These are phyloP conservation scores for Plotosus lineatus DNA, from an alignment of 2,113 vertebrate genomes.

Conservation along the genomic window DNA sequence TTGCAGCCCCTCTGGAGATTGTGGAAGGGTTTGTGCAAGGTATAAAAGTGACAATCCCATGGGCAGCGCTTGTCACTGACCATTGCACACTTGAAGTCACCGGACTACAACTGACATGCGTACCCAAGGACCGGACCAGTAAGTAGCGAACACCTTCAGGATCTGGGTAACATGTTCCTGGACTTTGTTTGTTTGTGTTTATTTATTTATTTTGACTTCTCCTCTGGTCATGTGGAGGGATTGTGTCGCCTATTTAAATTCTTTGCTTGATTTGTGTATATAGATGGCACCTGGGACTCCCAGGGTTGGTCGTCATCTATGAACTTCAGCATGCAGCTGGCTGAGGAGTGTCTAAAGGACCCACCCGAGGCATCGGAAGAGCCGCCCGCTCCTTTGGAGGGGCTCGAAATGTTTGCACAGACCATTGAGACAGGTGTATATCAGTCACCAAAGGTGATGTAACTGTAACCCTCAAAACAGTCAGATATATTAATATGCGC, in stretches of 20 bases:
- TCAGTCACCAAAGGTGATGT: too few species aligned
- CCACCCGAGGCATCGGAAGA: slow-evolving; percentile 82
- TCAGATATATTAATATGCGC: too few species aligned
- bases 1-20: slow-evolving; percentile 85
- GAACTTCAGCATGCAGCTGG: slow-evolving; percentile 91
- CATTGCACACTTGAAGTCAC: slow-evolving; percentile 87
- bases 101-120: slow-evolving; percentile 85
- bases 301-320: slow-evolving; percentile 88
- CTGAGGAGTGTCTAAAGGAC: slow-evolving; percentile 90
- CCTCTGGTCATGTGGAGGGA: not conserved
- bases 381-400: slow-evolving; percentile 84
- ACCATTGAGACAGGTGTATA: slow-evolving; percentile 88
- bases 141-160: slow-evolving; percentile 56
- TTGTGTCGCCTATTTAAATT: not conserved
- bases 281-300: slow-evolving; percentile 77
- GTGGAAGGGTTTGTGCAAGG: slow-evolving; percentile 86
- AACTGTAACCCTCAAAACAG: too few species aligned
- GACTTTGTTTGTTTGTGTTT: too few species aligned
- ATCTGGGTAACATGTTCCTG: not conserved
- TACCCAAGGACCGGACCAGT: slow-evolving; percentile 84
- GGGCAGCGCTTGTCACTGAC: slow-evolving; percentile 88
- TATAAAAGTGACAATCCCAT: slow-evolving; percentile 86
- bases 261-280: slow-evolving; percentile 32
- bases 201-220: not conserved
- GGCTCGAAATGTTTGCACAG: slow-evolving; percentile 93